Evolutionary conservation across 2,888 invertebrate species (phyloP).

Genomic region (Scaptomyza parva): DNA sequence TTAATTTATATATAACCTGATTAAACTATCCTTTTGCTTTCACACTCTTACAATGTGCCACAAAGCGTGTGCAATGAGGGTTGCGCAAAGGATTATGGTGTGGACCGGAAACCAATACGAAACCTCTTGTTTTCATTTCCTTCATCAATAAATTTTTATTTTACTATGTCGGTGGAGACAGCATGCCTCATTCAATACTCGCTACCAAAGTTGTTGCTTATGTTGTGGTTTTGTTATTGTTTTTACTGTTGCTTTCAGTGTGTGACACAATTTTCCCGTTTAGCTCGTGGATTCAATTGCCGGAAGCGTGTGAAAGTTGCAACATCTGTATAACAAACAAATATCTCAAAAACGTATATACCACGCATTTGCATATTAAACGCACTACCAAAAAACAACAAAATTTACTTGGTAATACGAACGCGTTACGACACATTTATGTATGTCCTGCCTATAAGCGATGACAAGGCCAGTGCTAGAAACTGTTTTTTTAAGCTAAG

Average conservation of each 20-base stretch:
- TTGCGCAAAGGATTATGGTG: constrained; percentile 67
- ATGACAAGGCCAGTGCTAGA: constrained; percentile 37
- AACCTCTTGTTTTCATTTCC: constrained; percentile 69
- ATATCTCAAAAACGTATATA: constrained; percentile 45
- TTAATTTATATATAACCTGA: not conserved
- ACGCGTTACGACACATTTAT: constrained; percentile 38
- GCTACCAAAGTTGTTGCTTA: constrained; percentile 8
- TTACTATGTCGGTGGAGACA: constrained; percentile 68
- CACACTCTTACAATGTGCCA: not conserved
- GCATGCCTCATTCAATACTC: constrained; percentile 53
- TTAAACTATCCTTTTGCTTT: constrained; percentile 15
- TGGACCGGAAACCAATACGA: constrained; percentile 73
- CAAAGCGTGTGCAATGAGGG: constrained; percentile 30
- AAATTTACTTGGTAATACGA: constrained; percentile 24
- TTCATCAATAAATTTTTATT: constrained; percentile 75
- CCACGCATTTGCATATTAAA: constrained; percentile 61
- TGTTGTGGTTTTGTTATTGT: constrained; percentile 8
- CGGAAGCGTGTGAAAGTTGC: constrained; percentile 74
- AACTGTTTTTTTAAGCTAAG: constrained; percentile 40
- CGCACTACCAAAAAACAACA: constrained; percentile 13
- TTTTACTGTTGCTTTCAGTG: constrained; percentile 24
- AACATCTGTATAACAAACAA: constrained; percentile 33
- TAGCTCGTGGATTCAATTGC: constrained; percentile 74
- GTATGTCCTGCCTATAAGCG: constrained; percentile 22
- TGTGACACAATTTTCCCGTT: constrained; percentile 77